Percentiles rank a stretch among this genome's conserved stretches.
Evolutionary conservation across 2,113 vertebrate species (phyloP).

Genomic region (Petrocephalus zakoni): DNA sequence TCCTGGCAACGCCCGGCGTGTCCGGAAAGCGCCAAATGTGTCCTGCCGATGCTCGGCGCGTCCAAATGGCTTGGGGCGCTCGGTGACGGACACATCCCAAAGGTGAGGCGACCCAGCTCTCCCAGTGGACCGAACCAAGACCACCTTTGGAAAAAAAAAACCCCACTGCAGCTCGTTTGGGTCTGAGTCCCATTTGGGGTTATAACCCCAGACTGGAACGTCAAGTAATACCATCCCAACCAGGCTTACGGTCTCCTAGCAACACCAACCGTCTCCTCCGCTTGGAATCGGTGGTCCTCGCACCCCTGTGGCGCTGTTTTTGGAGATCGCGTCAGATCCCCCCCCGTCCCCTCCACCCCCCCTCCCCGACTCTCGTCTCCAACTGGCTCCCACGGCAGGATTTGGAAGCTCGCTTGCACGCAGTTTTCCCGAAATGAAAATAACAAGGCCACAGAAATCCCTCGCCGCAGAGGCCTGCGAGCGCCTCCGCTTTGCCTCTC

Average conservation of each 20-base stretch:
- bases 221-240: constrained; percentile 21
- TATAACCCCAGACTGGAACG: constrained; percentile 19
- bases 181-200: constrained; percentile 17
- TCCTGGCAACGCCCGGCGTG: not conserved
- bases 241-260: constrained; percentile 44
- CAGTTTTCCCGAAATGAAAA: constrained; percentile 47
- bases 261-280: constrained; percentile 56
- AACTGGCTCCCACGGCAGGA: constrained; percentile 54
- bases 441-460: constrained; percentile 50
- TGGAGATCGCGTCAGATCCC: constrained; percentile 62
- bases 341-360: constrained; percentile 37
- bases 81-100: not conserved
- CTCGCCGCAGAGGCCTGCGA: constrained; percentile 30
- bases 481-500: constrained; percentile 17
- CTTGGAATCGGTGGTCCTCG: constrained; percentile 66
- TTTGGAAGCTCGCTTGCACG: constrained; percentile 50
- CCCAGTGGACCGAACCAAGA: not conserved
- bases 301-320: constrained; percentile 63
- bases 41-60: not conserved
- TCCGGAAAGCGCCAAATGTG: constrained; percentile 12
- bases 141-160: not conserved
- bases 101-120: not conserved
- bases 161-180: not conserved
- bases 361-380: constrained; percentile 41
- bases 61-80: not conserved